Base-by-base conservation (phyloP, 2,888 invertebrate species). In the Chromoteleia sp. region DNA sequence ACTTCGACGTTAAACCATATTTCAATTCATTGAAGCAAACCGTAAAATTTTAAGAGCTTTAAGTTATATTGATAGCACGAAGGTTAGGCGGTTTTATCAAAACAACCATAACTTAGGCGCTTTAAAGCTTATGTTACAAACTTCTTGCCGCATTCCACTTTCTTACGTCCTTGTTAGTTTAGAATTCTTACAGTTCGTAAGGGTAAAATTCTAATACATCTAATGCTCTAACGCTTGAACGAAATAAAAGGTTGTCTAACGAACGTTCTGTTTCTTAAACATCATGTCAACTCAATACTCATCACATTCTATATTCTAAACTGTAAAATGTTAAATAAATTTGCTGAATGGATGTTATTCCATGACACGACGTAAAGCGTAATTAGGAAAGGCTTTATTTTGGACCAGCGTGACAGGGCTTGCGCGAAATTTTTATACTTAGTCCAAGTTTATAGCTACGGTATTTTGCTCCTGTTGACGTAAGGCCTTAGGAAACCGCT, bases 111-210 rank as follows among this genome's bases (percentile, higher is more conserved):
- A 75, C 65, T 75, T 65, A 65, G 43, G 30, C 17, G 67, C 52
- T 58, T 68, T 76, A 68, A 54, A 76, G 76, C 68, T 61, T 76
- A 68, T 54, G 54, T 76, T 76, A 68, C 61, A 68, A 76, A 76
- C 68, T 76, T 76, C 30, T 45, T 21, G 36, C 29, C 50, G 45
- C 41, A 59, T 48, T 50, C 21, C 25, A 25, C 67, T 67, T 76
- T 76, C n/a, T 76, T 50, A 68, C 39, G 59, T 48, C 15, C 50
- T 67, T 58, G 58, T 67, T 75, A 59, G 48, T 45, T 75, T 67
- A 54, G 59, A 75, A 75, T 75, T 58, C 58, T 41, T 12, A 14
- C 50, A 75, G 48, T 75, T 75, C 59, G 58, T 67, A 75, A 58
- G 59, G 50, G 30, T 36, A 39, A 10, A 14, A 56, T 36, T 65